These are phyloP conservation scores for Belgica antarctica DNA, from an alignment of 2,888 invertebrate species.

Conservation along the genomic window DNA sequence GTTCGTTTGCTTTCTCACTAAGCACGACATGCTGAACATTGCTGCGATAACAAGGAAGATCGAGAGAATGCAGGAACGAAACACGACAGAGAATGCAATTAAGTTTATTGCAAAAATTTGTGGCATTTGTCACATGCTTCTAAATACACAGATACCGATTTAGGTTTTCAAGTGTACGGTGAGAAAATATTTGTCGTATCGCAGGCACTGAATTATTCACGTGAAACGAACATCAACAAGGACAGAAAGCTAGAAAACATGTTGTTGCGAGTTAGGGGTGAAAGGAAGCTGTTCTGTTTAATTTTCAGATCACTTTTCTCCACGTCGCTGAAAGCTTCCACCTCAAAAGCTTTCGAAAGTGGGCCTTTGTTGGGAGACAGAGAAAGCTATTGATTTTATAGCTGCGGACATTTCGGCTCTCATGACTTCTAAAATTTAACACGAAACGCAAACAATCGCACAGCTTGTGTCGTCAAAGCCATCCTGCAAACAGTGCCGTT, in stretches of 20 bases:
- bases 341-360: neutral
- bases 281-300: constrained; percentile 10
- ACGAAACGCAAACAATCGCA: constrained; percentile 13
- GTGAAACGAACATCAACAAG: neutral
- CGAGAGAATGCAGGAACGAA: neutral
- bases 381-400: constrained; percentile 30
- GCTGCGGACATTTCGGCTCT: constrained; percentile 12
- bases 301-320: constrained; percentile 24
- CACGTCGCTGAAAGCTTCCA: constrained; percentile 11
- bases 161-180: constrained; percentile 5
- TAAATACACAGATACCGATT: neutral
- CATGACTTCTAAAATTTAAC: neutral
- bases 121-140: constrained; percentile 32
- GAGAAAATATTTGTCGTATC: constrained; percentile 24
- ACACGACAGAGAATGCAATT: constrained; percentile 38
- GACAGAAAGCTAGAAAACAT: neutral
- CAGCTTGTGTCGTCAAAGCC: constrained; percentile 20
- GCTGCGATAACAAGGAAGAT: constrained; percentile 5
- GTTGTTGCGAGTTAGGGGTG: neutral
- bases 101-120: constrained; percentile 37
- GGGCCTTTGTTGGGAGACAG: too few relatives aligned
- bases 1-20: too few relatives aligned
- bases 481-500: neutral
- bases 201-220: neutral
- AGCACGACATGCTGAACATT: neutral